A percentile compares a stretch with the other conserved stretches of the same genome.
These are phyloP conservation scores for Allobates femoralis DNA, from an alignment of 2,797 vertebrate species.

Conservation along the genomic window DNA sequence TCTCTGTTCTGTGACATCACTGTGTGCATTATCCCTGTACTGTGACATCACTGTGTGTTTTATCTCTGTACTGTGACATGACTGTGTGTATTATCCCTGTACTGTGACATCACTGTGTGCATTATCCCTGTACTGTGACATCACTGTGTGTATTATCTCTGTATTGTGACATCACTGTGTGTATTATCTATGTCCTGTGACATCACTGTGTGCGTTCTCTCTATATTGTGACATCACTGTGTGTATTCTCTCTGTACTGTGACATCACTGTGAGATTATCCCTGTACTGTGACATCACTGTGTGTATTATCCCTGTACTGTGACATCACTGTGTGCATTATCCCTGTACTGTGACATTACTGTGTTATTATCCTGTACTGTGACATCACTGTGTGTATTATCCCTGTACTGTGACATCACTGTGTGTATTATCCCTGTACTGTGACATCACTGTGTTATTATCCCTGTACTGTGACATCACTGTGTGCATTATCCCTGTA, in stretches of 20 bases:
- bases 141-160: neutral
- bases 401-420: constrained; percentile 1
- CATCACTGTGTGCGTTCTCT: too few species aligned
- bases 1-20: constrained; percentile 7
- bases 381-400: neutral
- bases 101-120: too few species aligned
- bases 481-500: too few species aligned
- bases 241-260: neutral
- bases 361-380: neutral
- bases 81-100: too few species aligned
- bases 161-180: too few species aligned
- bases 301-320: neutral
- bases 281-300: neutral
- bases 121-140: too few species aligned
- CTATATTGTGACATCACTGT: too few species aligned
- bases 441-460: neutral
- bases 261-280: neutral
- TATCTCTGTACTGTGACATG: constrained; percentile 6
- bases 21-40: neutral
- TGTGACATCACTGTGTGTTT: neutral
- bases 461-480: too few species aligned
- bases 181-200: too few species aligned
- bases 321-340: neutral
- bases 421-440: neutral
- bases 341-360: neutral